Evolutionary conservation across 2,113 vertebrate species (phyloP), one percentile per base, ranked within the genome.

Genomic region (Thymallus thymallus): DNA sequence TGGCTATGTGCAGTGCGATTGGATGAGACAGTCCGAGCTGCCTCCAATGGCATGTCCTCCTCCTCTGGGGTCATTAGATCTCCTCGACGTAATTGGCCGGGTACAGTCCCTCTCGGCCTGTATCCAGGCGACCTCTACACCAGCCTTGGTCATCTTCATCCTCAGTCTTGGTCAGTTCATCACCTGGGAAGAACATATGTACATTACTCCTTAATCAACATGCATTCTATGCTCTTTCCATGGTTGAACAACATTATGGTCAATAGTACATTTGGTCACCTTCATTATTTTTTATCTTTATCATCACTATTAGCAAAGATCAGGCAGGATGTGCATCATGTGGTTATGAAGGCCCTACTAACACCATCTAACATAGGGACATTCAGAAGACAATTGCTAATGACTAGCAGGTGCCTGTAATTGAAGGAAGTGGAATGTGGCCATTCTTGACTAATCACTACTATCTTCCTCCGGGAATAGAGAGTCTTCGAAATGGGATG

Each of bases 101-200:
- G 87, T 98, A 99, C 88, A 99, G 95, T 90, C 97, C 97, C 82
- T 96, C 91, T 79, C 91, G 94, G 82, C 97, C 97, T 74, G 70
- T 96, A 93, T 98, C 97, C 90, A 99, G 92, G 76, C 96, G 97
- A 83, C 97, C 97, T 93, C 96, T 94, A 94, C 97, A 99, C 97
- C 97, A 99, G 69, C 97, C 97, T 85, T 99, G 97, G 79, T 98
- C 97, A 0, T 99, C 97, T 88, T 99, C 97, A 55, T 98, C 97
- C 55, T 97, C 97, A 0, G 97, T 95, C 91, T 98, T 99, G 90
- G 90, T 96, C 84, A 99, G 91, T 82, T 98, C 97, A 0, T 99
- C 97, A 82, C 97, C 97, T 97, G 93, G 10, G 74, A 75, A 79
- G 64, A 73, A 85, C 69, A 84, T 41, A 41, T 22, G 56, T 22